Conservation (phyloP, 2,113 vertebrate species). For the Speoplatyrhinus poulsoni region DNA sequence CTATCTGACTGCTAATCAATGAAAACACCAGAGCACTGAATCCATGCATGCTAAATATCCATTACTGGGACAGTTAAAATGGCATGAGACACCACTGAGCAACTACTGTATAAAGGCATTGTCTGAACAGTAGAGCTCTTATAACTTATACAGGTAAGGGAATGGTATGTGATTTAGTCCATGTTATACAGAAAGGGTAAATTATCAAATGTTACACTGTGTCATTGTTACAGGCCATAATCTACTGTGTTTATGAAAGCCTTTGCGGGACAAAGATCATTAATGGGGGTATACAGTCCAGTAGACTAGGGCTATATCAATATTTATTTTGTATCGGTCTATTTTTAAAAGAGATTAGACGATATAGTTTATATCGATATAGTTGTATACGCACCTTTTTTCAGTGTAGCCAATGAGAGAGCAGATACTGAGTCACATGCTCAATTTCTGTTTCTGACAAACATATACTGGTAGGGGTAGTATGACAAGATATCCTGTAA, state of each 20-base stretch:
- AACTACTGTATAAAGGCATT: neutral
- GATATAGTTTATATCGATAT: no score
- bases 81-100: neutral
- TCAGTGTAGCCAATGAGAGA: no score
- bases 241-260: neutral
- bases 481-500: no score
- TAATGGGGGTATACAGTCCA: neutral
- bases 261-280: neutral
- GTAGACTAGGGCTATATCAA: no score
- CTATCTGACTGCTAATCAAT: conserved; percentile 27
- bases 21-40: neutral
- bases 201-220: neutral
- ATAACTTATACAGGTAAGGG: no score
- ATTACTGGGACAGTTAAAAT: neutral
- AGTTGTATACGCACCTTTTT: no score
- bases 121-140: neutral
- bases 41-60: neutral
- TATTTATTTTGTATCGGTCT: no score
- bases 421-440: no score
- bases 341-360: no score
- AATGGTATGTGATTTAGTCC: neutral
- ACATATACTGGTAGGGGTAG: no score
- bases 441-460: no score
- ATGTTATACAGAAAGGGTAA: neutral
- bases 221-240: neutral